phyloP scores from a whole-genome alignment of 2,797 vertebrate species.

The Manis javanica region DNA sequence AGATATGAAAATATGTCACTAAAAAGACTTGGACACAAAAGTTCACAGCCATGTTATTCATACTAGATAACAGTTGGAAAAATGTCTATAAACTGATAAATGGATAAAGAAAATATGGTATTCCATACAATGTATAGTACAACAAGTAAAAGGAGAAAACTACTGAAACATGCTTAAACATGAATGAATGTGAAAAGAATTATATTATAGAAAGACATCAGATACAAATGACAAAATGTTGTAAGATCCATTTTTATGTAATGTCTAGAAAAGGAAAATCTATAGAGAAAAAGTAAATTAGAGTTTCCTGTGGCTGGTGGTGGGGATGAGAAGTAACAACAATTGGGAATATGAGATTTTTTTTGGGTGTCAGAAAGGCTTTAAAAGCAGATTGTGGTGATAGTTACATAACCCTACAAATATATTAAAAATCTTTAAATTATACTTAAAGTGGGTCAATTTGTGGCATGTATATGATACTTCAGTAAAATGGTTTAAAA shows the following conservation, averaged over 20 bases:
- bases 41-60: background rate
- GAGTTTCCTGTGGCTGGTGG: background rate
- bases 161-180: background rate
- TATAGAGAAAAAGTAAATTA: background rate
- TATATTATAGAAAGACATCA: background rate
- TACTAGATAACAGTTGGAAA: background rate
- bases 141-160: background rate
- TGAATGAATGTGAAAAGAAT: background rate
- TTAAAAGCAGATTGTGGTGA: background rate
- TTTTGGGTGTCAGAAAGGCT: background rate
- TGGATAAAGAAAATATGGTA: background rate
- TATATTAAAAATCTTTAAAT: background rate
- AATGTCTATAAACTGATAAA: background rate
- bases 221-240: background rate
- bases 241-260: background rate
- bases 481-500: background rate
- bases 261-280: background rate
- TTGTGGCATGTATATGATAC: background rate
- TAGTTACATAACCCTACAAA: background rate
- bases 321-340: background rate
- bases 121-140: background rate
- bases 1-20: background rate
- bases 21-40: background rate
- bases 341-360: background rate
- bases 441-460: background rate